phyloP scores from a whole-genome alignment of 2,113 vertebrate species.

The Desmodus rotundus region DNA sequence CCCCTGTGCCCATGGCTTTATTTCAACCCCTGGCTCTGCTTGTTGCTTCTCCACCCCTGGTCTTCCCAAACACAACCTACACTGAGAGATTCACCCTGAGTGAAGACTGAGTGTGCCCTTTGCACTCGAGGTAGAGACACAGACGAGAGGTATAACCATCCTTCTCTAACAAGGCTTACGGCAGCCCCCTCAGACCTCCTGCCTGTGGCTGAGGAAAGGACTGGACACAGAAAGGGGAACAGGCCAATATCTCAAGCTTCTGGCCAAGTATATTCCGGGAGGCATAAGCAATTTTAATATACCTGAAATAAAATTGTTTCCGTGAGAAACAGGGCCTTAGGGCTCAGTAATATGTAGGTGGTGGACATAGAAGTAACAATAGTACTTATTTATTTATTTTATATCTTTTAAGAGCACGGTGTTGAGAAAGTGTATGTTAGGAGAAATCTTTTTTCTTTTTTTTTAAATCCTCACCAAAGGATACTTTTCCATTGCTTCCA shows the following conservation, averaged over 20 bases:
- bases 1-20: rapidly evolving
- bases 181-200: no score
- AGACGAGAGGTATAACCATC: background rate
- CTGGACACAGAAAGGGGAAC: background rate
- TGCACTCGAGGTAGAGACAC: no score
- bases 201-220: background rate
- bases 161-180: background rate
- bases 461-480: no score
- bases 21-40: background rate
- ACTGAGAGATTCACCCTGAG: background rate
- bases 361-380: background rate
- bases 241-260: background rate
- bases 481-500: no score
- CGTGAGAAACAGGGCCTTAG: background rate
- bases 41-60: background rate
- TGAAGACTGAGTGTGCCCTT: background rate
- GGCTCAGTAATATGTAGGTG: background rate
- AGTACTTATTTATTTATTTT: no score
- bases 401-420: no score
- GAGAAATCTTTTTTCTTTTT: no score
- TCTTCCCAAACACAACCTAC: background rate
- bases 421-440: no score
- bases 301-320: background rate
- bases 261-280: background rate
- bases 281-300: background rate